Conservation (phyloP, 2,113 vertebrate species). For the Triplophysa tibetana region DNA sequence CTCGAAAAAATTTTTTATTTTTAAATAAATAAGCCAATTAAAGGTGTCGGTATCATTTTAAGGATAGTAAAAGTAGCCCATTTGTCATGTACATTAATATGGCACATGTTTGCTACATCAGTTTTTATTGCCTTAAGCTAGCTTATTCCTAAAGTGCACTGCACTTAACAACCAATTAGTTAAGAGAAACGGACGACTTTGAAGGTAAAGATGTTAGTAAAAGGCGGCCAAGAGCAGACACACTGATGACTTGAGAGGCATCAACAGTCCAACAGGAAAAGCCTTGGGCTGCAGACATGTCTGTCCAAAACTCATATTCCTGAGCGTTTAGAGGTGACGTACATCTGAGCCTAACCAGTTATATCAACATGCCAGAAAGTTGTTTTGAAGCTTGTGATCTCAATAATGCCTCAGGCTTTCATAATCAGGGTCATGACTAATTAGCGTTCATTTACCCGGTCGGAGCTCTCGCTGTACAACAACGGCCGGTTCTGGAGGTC, state of each 20-base stretch:
- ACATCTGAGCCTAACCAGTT: constrained; percentile 36
- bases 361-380: not conserved
- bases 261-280: constrained; percentile 24
- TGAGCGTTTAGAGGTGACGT: constrained; percentile 19
- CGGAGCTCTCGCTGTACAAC: constrained; percentile 14
- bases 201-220: constrained; percentile 1
- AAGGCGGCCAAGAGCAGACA: not conserved
- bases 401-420: constrained; percentile 26
- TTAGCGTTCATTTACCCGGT: constrained; percentile 17
- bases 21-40: too few relatives aligned
- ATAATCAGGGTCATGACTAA: constrained; percentile 51
- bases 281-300: constrained; percentile 17
- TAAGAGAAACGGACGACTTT: not conserved
- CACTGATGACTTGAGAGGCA: not conserved
- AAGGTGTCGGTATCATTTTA: too few relatives aligned
- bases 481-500: constrained; percentile 29
- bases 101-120: too few relatives aligned
- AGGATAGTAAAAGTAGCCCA: too few relatives aligned
- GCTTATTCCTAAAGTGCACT: not conserved
- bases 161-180: not conserved
- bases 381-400: constrained; percentile 30
- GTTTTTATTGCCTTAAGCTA: too few relatives aligned
- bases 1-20: too few relatives aligned
- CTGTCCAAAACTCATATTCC: not conserved
- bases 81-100: too few relatives aligned